Percentiles rank a stretch among this genome's conserved stretches.
phyloP scores from a whole-genome alignment of 2,888 invertebrate genomes.

The Meandrusa payeni region DNA sequence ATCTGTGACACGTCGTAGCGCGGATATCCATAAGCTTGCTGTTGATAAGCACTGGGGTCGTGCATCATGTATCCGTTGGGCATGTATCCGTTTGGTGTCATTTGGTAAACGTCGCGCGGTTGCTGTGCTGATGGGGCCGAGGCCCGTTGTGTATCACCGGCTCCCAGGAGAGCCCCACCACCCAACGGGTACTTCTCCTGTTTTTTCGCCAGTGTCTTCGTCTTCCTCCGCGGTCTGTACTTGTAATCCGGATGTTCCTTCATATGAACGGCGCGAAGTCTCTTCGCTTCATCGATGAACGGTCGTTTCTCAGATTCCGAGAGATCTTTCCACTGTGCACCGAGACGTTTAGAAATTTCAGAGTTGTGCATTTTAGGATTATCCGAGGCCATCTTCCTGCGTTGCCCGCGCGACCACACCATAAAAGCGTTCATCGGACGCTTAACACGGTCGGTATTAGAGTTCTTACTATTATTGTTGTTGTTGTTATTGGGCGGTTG shows the following conservation, averaged over 20 bases:
- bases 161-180: constrained; percentile 82
- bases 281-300: constrained; percentile 99
- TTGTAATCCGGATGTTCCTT: constrained; percentile 99
- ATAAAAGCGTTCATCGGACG: constrained; percentile 99
- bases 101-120: constrained; percentile 90
- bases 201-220: constrained; percentile 93
- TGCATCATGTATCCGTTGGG: constrained; percentile 97
- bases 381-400: constrained; percentile 99
- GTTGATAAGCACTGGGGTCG: constrained; percentile 89
- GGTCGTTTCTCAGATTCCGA: constrained; percentile 98
- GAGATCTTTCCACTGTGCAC: constrained; percentile 98
- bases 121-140: constrained; percentile 83
- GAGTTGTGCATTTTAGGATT: constrained; percentile 99
- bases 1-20: constrained; percentile 95
- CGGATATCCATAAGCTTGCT: constrained; percentile 91
- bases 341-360: constrained; percentile 97
- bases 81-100: constrained; percentile 97
- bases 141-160: constrained; percentile 75
- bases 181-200: constrained; percentile 97
- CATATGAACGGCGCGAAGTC: constrained; percentile 98
- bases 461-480: constrained; percentile 88
- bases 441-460: constrained; percentile 95
- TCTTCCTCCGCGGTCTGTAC: constrained; percentile 97
- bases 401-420: constrained; percentile 99
- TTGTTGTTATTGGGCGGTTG: constrained; percentile 82